These are phyloP conservation scores for Mobula hypostoma DNA, from an alignment of 2,113 vertebrate genomes.

Conservation along the genomic window DNA sequence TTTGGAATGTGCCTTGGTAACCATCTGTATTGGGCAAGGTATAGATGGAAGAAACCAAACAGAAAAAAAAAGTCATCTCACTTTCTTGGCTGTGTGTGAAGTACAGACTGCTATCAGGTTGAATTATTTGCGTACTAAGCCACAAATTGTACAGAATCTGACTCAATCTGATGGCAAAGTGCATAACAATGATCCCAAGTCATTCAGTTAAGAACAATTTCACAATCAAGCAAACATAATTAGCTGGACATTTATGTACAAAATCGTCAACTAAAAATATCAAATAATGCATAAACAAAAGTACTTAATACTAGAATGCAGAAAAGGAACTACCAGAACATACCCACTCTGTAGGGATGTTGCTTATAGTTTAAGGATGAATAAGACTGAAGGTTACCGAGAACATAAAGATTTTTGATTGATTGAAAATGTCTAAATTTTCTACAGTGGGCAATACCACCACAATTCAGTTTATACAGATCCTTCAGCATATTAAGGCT, in stretches of 20 bases:
- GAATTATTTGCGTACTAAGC: neutral
- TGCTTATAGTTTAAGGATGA: neutral
- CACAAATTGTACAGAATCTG: neutral
- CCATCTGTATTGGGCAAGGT: too few relatives aligned
- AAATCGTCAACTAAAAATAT: neutral
- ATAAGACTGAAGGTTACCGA: neutral
- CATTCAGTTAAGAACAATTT: neutral
- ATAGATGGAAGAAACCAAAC: neutral
- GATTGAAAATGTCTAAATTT: neutral
- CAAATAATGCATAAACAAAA: neutral
- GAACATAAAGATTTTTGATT: neutral
- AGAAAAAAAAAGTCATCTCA: neutral
- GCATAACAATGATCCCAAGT: neutral
- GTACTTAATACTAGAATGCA: neutral
- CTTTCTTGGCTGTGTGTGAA: neutral
- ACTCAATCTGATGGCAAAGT: neutral
- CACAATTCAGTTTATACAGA: neutral
- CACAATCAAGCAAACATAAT: neutral
- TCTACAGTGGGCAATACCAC: neutral
- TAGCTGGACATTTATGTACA: too few relatives aligned
- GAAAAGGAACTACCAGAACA: neutral
- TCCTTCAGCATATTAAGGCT: neutral
- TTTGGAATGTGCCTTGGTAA: neutral
- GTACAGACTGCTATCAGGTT: neutral
- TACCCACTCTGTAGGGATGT: neutral